These are phyloP conservation scores for Drosophila bocqueti DNA, from an alignment of 1,140 invertebrate genomes.

Conservation along the genomic window DNA sequence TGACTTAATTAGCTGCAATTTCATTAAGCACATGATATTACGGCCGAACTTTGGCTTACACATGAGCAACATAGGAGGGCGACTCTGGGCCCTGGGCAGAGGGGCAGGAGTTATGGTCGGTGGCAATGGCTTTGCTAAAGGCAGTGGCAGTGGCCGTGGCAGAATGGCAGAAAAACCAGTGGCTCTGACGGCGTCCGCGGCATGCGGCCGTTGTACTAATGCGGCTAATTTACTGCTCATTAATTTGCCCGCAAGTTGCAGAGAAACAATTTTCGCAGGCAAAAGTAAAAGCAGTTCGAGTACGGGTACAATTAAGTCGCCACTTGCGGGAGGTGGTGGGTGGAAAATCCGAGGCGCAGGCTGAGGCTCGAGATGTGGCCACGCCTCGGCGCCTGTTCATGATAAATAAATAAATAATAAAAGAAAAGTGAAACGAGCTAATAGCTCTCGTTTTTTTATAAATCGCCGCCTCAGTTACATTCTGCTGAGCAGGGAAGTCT, in stretches of 20 bases:
- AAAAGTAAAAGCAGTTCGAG: slow-evolving; percentile 76
- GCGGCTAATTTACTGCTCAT: slow-evolving; percentile 81
- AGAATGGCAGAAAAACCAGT: slow-evolving; percentile 30
- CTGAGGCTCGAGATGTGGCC: slow-evolving; percentile 38
- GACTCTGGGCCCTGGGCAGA: background rate
- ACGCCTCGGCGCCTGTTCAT: slow-evolving; percentile 66
- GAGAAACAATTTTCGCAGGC: slow-evolving; percentile 70
- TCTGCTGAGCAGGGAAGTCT: slow-evolving; percentile 62
- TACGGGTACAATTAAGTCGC: slow-evolving; percentile 60
- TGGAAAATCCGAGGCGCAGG: slow-evolving; percentile 5
- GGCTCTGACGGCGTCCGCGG: slow-evolving; percentile 28
- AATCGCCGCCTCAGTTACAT: slow-evolving; percentile 74
- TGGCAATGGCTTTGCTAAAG: slow-evolving; percentile 15
- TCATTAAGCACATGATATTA: slow-evolving; percentile 39
- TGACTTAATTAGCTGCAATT: slow-evolving; percentile 49
- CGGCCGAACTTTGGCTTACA: slow-evolving; percentile 13
- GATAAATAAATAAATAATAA: slow-evolving; percentile 80
- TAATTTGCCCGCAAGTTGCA: slow-evolving; percentile 75
- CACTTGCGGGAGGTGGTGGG: slow-evolving; percentile 7
- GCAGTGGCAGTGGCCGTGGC: slow-evolving; percentile 2
- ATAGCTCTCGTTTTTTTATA: slow-evolving; percentile 79
- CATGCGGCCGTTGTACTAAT: slow-evolving; percentile 61
- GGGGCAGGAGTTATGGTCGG: background rate
- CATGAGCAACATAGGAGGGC: background rate
- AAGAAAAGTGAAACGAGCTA: slow-evolving; percentile 83